Conservation (phyloP, 2,797 vertebrate genomes). For the Semotilus atromaculatus region DNA sequence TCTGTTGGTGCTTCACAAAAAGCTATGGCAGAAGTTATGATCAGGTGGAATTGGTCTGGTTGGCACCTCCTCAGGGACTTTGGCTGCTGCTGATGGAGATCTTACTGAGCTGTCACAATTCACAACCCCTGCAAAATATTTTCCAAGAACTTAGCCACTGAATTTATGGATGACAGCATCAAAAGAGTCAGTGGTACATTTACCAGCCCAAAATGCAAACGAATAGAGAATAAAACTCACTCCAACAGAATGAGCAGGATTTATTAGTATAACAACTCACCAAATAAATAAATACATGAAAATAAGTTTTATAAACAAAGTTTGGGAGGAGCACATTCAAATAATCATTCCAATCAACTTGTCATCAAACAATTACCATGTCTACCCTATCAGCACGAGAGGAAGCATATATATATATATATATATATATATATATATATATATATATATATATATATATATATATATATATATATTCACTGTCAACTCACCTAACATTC, state of each 20-base stretch:
- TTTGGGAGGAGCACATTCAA: no score
- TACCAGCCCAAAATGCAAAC: not conserved
- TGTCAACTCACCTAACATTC: no score
- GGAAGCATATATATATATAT: no score
- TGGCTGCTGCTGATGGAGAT: not conserved
- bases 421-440: no score
- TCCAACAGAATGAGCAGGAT: not conserved
- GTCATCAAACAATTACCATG: no score
- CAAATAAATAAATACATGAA: not conserved
- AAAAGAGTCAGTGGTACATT: not conserved
- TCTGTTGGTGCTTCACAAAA: conserved; percentile 7
- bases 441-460: no score
- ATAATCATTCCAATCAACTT: no score
- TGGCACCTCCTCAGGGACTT: conserved; percentile 1
- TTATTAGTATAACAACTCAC: not conserved
- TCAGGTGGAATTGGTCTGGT: conserved; percentile 4
- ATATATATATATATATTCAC: no score
- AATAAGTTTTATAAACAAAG: no score
- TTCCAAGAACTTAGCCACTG: conserved; percentile 9
- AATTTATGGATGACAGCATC: conserved; percentile 7
- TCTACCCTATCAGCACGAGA: no score
- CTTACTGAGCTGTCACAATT: not conserved
- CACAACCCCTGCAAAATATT: not conserved
- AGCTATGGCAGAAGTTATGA: conserved; percentile 1
- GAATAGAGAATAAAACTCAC: not conserved